Base-by-base conservation (phyloP, 2,888 invertebrate species). In the Crematogaster levior region DNA sequence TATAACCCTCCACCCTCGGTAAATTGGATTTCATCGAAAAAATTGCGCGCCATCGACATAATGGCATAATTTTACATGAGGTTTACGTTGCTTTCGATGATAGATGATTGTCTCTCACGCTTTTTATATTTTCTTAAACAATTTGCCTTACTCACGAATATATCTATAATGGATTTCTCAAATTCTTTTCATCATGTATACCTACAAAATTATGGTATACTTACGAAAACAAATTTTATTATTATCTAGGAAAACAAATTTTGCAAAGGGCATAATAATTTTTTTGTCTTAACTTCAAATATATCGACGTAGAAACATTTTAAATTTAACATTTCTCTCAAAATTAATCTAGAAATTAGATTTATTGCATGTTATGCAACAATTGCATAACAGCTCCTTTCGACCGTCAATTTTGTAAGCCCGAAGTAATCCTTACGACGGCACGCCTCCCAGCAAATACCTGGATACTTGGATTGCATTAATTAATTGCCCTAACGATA, bases 401-500 rank as follows among this genome's bases (percentile, higher is more conserved):
- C 56, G 21, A 40, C 12, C 15, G 40, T 12, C 43, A 56, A 43
- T 68, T n/a, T 53, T 24, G 24, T 53, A 68, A 72, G 81, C 72
- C 48, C 65, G 63, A 61, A 70, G 37, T 80, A 48, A 37, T 40
- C 43, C 70, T 60, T 61, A 81, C 48, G 40, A 80, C n/a, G 73
- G 48, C 82, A 70, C 72, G 85, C 75, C 81, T n/a, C 82, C 12
- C 75, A 82, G 65, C 75, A 84, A 87, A 87, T 86, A 86, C 82
- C 84, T 86, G 81, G 80, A 89, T 86, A 86, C 82, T 87, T 86
- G 84, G 83, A 87, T 85, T 85, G 86, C 83, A 88, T 87, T 89
- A 89, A 89, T 89, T 89, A 89, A 89, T 89, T 87, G 84, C 82
- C 82, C 85, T 89, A 89, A 85, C 89, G 87, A 87, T 89, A 89